Evolutionary conservation across 2,113 vertebrate genomes (phyloP), one percentile per base, ranked within the genome.

Genomic region (Triplophysa tibetana): DNA sequence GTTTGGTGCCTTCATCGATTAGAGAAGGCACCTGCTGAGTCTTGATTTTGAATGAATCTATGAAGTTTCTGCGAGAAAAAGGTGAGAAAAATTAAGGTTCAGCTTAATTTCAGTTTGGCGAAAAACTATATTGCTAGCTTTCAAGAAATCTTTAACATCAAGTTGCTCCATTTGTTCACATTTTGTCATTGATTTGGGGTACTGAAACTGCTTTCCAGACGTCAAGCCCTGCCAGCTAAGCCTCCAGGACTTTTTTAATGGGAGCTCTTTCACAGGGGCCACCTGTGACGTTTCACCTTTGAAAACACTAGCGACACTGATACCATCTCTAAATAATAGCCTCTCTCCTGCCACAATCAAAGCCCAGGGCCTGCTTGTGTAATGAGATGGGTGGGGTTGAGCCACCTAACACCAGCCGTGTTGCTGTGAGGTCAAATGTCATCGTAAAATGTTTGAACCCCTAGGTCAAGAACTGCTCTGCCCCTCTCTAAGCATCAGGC

Each of bases 251-350:
- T 45, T 43, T 62, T 81, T 77, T 83, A 56, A 73, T 73, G 60
- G 65, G 72, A 68, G 43, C 52, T 61, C 54, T 50, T 67, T 66
- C 64, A 63, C 87, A 86, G 87, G 90, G 67, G 21, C 88, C 89
- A 91, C 87, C 90, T 90, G 87, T 87, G 86, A 84, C 65, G 86
- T 86, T 88, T 84, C 85, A 85, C 91, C 88, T 88, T 66, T 77
- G 41, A 88, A 88, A 90, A 85, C 87, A 86, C 87, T 86, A 82
- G 84, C 87, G 90, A 92, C 90, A 91, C 89, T 88, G 91, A 92
- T 90, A 91, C 90, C 89, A 93, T 91, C 91, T 91, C 86, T 88
- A 91, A 89, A 90, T 91, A 92, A 90, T 90, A 84, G 81, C 80
- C 84, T 81, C 86, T 74, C 85, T 85, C 86, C 86, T 82, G 75